Conservation (phyloP, 2,113 vertebrate genomes). For the Phrynocephalus versicolor region DNA sequence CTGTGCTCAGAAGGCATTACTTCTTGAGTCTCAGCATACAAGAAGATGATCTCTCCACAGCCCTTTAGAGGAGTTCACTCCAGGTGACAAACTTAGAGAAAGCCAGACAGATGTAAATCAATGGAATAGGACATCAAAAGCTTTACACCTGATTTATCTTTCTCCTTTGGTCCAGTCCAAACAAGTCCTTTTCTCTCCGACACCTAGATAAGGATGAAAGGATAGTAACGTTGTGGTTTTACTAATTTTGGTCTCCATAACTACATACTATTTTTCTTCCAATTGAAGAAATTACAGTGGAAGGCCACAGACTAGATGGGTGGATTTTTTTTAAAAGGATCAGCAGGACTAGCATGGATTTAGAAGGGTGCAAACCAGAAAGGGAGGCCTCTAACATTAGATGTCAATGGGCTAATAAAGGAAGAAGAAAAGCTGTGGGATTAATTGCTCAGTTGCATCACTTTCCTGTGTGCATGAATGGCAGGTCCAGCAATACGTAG, state of each 20-base stretch:
- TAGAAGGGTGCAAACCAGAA: too few species aligned
- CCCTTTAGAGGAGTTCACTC: not conserved
- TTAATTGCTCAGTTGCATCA: not conserved
- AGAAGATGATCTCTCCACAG: not conserved
- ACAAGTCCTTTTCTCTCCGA: not conserved
- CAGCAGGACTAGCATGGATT: too few species aligned
- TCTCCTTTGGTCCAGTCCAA: not conserved
- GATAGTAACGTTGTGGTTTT: not conserved
- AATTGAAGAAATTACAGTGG: too few species aligned
- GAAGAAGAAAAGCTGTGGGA: not conserved
- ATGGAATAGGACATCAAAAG: not conserved
- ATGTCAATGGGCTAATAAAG: too few species aligned
- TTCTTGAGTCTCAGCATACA: constrained; percentile 6
- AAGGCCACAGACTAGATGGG: too few species aligned
- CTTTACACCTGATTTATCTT: not conserved
- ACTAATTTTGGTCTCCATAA: not conserved
- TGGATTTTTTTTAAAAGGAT: too few species aligned
- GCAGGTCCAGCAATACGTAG: not conserved
- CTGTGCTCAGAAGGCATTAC: not conserved
- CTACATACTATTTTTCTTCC: not conserved
- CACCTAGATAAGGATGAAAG: constrained; percentile 4
- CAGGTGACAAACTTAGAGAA: not conserved
- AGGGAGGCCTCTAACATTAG: too few species aligned
- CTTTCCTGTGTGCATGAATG: constrained; percentile 9
- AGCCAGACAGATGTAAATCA: not conserved